These are phyloP conservation scores for Neodiprion pinetum DNA, from an alignment of 1,140 invertebrate species.

Conservation along the genomic window DNA sequence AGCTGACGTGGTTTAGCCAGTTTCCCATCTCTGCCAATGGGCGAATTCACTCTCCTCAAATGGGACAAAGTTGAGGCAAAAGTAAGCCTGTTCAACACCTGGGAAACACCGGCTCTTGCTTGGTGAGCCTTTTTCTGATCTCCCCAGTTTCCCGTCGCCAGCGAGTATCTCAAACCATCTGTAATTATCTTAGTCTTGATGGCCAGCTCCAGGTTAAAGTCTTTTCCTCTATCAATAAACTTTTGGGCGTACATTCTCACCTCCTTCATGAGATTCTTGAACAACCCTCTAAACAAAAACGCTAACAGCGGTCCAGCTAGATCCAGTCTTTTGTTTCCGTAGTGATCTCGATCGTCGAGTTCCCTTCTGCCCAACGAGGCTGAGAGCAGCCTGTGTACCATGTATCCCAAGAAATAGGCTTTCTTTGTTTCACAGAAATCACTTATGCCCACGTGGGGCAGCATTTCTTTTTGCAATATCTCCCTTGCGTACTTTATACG, in stretches of 20 bases:
- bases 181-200: slow-evolving; percentile 99
- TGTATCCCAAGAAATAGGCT: slow-evolving; percentile 97
- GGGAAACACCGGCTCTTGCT: slow-evolving; percentile 90
- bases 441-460: slow-evolving; percentile 97
- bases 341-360: slow-evolving; percentile 98
- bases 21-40: slow-evolving; percentile 98
- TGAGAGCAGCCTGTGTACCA: slow-evolving; percentile 95
- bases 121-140: slow-evolving; percentile 99
- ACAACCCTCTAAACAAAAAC: slow-evolving; percentile 93
- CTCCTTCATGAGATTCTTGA: slow-evolving; percentile 94
- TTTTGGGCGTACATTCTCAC: slow-evolving; percentile 98
- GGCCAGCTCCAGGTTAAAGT: slow-evolving; percentile 96
- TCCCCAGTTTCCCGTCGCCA: slow-evolving; percentile 99
- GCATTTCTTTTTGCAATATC: slow-evolving; percentile 99
- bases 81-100: slow-evolving; percentile 94
- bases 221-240: slow-evolving; percentile 97
- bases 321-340: slow-evolving; percentile 98
- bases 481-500: slow-evolving; percentile 98
- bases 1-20: slow-evolving; percentile 96
- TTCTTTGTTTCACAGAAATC: slow-evolving; percentile 99
- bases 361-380: slow-evolving; percentile 95
- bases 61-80: slow-evolving; percentile 98
- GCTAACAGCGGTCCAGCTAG: slow-evolving; percentile 95
- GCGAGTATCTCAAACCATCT: slow-evolving; percentile 95
- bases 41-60: slow-evolving; percentile 95